phyloP scores from a whole-genome alignment of 2,888 invertebrate genomes.

The Ormyrus labotus region DNA sequence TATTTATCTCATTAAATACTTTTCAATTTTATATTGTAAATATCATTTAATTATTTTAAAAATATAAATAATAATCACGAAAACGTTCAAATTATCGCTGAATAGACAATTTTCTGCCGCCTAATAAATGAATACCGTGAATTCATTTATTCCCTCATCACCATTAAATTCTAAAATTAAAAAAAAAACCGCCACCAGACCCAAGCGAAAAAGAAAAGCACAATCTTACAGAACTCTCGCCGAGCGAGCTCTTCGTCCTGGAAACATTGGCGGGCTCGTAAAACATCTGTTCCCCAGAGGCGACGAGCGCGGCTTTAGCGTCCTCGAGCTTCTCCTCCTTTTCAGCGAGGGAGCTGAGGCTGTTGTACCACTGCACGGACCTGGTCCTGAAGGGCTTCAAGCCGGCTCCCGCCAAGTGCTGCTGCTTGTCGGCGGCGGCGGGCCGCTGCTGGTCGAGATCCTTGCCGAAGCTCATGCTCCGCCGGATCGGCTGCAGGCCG shows the following conservation, averaged over 20 bases:
- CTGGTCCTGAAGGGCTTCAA: slow-evolving; percentile 61
- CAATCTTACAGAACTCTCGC: slow-evolving; percentile 65
- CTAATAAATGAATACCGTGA: no score
- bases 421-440: slow-evolving; percentile 25
- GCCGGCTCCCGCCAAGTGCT: slow-evolving; percentile 52
- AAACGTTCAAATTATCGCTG: no score
- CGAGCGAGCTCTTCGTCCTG: slow-evolving; percentile 65
- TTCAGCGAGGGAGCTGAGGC: slow-evolving; percentile 70
- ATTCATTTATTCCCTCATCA: no score
- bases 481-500: slow-evolving; percentile 68
- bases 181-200: background rate
- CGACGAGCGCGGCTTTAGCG: slow-evolving; percentile 12
- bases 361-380: slow-evolving; percentile 71
- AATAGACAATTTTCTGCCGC: no score
- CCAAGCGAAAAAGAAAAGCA: background rate
- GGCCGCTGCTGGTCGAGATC: slow-evolving; percentile 66
- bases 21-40: no score
- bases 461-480: slow-evolving; percentile 71
- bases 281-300: slow-evolving; percentile 40
- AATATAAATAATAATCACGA: background rate
- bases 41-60: background rate
- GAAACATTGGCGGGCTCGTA: slow-evolving; percentile 59
- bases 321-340: slow-evolving; percentile 65
- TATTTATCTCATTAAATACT: no score
- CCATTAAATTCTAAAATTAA: no score